phyloP scores from a whole-genome alignment of 2,888 invertebrate genomes.

The Cordylochernes scorpioides region DNA sequence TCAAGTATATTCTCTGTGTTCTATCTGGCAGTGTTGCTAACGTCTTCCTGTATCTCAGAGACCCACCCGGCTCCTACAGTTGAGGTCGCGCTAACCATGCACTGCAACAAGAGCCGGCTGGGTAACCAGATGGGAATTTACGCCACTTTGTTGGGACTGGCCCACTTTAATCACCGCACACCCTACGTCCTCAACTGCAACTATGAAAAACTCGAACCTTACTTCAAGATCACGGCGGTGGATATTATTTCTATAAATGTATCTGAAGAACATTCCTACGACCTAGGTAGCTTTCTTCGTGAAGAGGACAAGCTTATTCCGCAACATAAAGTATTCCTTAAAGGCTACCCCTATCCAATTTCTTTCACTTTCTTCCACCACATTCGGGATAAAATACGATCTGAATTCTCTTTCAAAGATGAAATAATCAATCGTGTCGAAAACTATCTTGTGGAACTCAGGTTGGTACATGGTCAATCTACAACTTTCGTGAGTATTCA shows the following conservation, averaged over 20 bases:
- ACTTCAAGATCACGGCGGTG: constrained; percentile 4
- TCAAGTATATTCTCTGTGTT: no score
- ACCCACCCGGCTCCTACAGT: no score
- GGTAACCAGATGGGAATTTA: constrained; percentile 10
- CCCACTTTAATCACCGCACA: constrained; percentile 1
- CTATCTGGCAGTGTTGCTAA: no score
- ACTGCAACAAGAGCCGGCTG: constrained; percentile 6
- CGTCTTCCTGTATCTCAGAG: no score
- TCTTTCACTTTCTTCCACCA: neutral
- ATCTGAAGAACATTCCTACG: neutral
- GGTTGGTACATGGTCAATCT: neutral
- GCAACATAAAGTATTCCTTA: neutral
- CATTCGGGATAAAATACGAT: neutral
- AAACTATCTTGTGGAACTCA: neutral
- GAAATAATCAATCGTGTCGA: neutral
- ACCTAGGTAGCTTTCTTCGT: neutral
- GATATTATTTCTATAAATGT: neutral
- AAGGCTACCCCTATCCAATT: neutral
- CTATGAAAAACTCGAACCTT: constrained; percentile 2
- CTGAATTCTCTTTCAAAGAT: neutral
- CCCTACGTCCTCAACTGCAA: constrained; percentile 2
- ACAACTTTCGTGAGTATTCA: constrained; percentile 28
- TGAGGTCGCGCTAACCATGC: no score
- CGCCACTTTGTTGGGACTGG: constrained; percentile 6
- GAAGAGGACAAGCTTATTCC: neutral